Evolutionary conservation across 2,888 invertebrate species (phyloP).

Genomic region (Agrochola lychnidis): DNA sequence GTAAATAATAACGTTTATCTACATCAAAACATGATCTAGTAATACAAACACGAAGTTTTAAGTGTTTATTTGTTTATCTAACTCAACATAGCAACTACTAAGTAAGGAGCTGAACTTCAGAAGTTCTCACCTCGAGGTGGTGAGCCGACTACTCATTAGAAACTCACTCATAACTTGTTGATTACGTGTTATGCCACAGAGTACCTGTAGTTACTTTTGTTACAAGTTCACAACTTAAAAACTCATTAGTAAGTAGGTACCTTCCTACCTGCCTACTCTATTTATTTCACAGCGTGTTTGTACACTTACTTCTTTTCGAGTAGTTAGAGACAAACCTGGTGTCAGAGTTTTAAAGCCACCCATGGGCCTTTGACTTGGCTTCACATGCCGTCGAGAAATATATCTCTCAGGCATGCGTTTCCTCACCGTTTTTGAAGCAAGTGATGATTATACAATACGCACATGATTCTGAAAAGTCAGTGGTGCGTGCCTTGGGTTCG

Average conservation of each 20-base stretch:
- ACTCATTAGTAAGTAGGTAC: not conserved
- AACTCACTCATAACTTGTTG: conserved; percentile 4
- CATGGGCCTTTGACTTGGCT: no score
- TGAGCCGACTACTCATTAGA: conserved; percentile 10
- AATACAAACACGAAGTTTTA: conserved; percentile 26
- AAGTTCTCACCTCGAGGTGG: conserved; percentile 15
- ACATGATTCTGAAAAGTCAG: no score
- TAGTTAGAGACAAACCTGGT: no score
- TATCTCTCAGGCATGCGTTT: no score
- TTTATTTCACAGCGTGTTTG: no score
- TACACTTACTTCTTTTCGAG: no score
- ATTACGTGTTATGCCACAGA: not conserved
- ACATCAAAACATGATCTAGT: conserved; percentile 17
- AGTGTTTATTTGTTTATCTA: conserved; percentile 24
- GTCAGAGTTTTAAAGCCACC: no score
- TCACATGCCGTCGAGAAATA: no score
- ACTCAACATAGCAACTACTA: not conserved
- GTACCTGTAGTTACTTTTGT: not conserved
- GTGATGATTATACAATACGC: no score
- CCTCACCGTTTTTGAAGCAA: no score
- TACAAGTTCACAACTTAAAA: not conserved
- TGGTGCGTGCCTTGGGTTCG: no score
- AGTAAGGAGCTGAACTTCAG: not conserved
- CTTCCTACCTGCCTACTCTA: no score
- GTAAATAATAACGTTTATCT: conserved; percentile 2